Evolutionary conservation across 2,888 invertebrate species (phyloP).

Genomic region (Acanthoscelides obtectus): DNA sequence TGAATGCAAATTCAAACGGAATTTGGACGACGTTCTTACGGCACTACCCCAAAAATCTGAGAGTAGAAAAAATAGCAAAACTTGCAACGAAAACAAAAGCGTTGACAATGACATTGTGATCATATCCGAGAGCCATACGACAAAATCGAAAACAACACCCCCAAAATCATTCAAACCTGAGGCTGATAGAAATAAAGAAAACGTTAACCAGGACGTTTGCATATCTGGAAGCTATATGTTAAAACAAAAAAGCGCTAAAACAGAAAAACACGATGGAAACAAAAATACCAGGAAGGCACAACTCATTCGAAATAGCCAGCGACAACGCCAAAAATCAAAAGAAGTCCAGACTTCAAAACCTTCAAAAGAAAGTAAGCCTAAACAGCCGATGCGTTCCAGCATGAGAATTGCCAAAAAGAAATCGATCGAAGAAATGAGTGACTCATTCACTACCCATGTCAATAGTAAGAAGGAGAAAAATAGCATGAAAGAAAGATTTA

Average conservation of each 20-base stretch:
- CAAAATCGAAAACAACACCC: background rate
- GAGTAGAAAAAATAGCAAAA: background rate
- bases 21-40: background rate
- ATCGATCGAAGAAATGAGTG: slow-evolving; percentile 34
- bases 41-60: background rate
- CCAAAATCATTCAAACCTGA: background rate
- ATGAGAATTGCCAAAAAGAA: slow-evolving; percentile 39
- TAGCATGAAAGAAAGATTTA: slow-evolving; percentile 23
- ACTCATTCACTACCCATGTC: slow-evolving; percentile 30
- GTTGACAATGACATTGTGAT: background rate
- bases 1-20: background rate
- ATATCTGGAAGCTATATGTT: background rate
- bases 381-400: slow-evolving; percentile 36
- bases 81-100: background rate
- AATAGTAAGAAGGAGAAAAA: slow-evolving; percentile 19
- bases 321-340: background rate
- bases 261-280: background rate
- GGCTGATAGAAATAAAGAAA: background rate
- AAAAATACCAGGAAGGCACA: background rate
- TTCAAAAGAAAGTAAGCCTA: slow-evolving; percentile 20
- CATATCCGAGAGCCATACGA: too few species aligned
- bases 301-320: background rate
- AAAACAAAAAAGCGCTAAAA: background rate
- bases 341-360: slow-evolving; percentile 6
- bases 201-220: background rate